A percentile compares a stretch with the other conserved stretches of the same genome.
phyloP scores from a whole-genome alignment of 2,888 invertebrate genomes.

The Epinotia demarniana region DNA sequence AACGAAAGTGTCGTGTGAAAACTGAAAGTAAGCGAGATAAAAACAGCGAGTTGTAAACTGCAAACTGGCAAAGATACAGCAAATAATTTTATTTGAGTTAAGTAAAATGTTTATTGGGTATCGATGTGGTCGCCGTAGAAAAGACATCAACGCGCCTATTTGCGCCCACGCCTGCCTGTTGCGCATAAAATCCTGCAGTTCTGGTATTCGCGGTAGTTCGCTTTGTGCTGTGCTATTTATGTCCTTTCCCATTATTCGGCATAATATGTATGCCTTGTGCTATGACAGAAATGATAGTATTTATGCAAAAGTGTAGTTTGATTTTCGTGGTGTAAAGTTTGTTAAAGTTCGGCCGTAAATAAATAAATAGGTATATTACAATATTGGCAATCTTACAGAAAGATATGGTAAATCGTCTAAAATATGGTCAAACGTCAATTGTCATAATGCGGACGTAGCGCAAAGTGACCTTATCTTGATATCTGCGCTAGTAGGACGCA shows the following conservation, averaged over 20 bases:
- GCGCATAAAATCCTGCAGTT: not conserved
- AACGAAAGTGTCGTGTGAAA: slow-evolving; percentile 33
- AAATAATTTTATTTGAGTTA: not conserved
- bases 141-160: slow-evolving; percentile 73
- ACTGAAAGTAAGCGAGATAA: slow-evolving; percentile 24
- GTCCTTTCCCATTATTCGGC: not conserved
- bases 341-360: too few relatives aligned
- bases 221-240: not conserved
- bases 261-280: not conserved
- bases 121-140: slow-evolving; percentile 56
- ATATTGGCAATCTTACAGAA: too few relatives aligned
- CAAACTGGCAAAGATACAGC: not conserved
- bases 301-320: too few relatives aligned
- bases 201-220: not conserved
- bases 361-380: too few relatives aligned
- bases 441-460: too few relatives aligned
- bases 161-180: slow-evolving; percentile 52
- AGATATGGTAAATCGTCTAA: too few relatives aligned
- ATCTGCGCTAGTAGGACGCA: not conserved
- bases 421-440: too few relatives aligned
- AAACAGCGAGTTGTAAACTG: not conserved
- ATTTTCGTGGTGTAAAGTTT: too few relatives aligned
- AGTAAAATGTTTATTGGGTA: not conserved
- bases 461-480: too few relatives aligned
- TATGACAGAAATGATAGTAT: too few relatives aligned